phyloP scores from a whole-genome alignment of 30 jellyfish, hydroid and myxozoan genomes.

The Turritopsis rubra region DNA sequence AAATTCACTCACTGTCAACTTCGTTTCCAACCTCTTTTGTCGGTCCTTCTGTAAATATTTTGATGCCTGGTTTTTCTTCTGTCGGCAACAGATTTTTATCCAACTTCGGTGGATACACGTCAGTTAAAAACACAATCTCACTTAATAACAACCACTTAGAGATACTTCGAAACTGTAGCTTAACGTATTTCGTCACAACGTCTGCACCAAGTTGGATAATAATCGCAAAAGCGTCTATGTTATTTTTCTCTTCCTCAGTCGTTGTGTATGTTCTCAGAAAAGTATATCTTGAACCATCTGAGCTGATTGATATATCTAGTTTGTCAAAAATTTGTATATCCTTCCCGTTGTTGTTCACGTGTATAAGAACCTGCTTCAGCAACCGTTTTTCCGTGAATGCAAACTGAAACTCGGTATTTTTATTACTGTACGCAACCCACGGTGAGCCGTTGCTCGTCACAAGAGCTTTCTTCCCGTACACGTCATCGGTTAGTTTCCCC shows the following conservation, averaged over 20 bases:
- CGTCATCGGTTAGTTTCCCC: conserved; percentile 82
- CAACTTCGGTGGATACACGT: conserved; percentile 26
- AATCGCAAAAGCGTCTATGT: conserved; percentile 50
- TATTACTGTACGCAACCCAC: conserved; percentile 64
- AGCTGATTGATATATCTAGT: conserved; percentile 53
- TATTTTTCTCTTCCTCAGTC: conserved; percentile 47
- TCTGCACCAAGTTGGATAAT: conserved; percentile 34
- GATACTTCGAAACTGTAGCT: conserved; percentile 35
- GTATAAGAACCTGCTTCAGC: conserved; percentile 48
- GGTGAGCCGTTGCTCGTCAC: conserved; percentile 16
- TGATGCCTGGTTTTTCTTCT: neutral
- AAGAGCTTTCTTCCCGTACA: conserved; percentile 29
- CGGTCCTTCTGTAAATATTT: conserved; percentile 1
- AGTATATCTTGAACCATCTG: conserved; percentile 40
- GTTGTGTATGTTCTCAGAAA: conserved; percentile 37
- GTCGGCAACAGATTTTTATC: neutral
- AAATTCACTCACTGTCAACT: neutral
- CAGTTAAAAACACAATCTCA: conserved; percentile 77
- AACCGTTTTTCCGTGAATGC: conserved; percentile 38
- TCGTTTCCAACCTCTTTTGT: neutral
- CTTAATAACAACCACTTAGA: conserved; percentile 61
- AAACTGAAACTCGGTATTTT: conserved; percentile 41
- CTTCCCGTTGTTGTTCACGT: conserved; percentile 46
- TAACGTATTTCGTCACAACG: conserved; percentile 36
- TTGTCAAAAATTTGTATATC: conserved; percentile 44